Base-by-base conservation (phyloP, 2,113 vertebrate species). In the Setophaga coronata region DNA sequence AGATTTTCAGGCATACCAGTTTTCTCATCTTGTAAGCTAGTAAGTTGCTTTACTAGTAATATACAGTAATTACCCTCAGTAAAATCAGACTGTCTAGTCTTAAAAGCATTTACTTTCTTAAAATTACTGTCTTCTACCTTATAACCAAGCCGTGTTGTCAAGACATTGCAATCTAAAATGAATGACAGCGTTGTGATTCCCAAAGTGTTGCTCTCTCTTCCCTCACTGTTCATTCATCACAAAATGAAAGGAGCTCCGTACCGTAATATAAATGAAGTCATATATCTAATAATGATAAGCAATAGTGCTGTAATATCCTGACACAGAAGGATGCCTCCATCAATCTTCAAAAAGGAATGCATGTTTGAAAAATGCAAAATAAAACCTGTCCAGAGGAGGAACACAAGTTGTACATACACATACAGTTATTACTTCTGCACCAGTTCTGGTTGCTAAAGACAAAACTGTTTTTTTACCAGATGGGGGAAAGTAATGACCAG, bases 71-170 rank as follows among this genome's bases (percentile, higher is more conserved):
- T 82, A 86, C 38, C 25, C 34, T 29, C 36, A 80, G 48, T 69
- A 90, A 94, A 91, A 90, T 76, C 45, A 79, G 36, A 74, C 57
- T 71, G 36, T 76, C 87, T 96, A 67, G 77, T 70, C 73, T 82
- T 89, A 91, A 74, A 91, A 87, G 51, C 64, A 93, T 95, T 81
- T 84, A 71, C 42, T 93, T 60, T 90, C 72, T 69, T 53, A 58
- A 92, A 93, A 95, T 90, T 89, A 90, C 84, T 94, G 57, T 61
- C 73, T 91, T 82, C 72, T 42, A 54, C 58, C 87, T 31, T 64
- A 43, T 56, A 84, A 87, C 53, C n/a, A 95, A 94, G 79, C 86
- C 2, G 0, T 77, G 45, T 65, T 95, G 87, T 93, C 84, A 95
- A 89, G 89, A 87, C 77, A 72, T 1, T 53, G 47, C 51, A 91